phyloP scores from a whole-genome alignment of 2,113 vertebrate genomes.

The Phasianus colchicus region DNA sequence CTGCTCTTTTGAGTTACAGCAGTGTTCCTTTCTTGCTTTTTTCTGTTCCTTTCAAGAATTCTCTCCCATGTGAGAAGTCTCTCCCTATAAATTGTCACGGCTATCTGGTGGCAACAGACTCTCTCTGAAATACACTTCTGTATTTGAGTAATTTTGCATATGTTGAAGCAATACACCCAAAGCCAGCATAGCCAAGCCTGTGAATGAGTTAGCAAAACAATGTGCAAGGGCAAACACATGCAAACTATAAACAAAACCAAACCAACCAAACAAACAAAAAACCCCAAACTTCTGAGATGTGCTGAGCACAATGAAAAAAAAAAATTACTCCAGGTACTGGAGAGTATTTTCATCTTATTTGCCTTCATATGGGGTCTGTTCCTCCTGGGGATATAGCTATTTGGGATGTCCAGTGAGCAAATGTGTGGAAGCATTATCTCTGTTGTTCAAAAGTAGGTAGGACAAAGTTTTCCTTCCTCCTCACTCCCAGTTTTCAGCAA shows the following conservation, averaged over 20 bases:
- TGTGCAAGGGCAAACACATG: neutral
- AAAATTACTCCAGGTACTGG: neutral
- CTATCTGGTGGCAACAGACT: neutral
- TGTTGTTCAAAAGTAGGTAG: neutral
- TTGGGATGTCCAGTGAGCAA: neutral
- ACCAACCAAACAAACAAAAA: neutral
- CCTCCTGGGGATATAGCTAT: neutral
- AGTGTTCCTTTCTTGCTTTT: neutral
- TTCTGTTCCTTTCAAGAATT: neutral
- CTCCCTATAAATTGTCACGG: neutral
- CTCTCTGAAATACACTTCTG: neutral
- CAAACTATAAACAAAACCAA: neutral
- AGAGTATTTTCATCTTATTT: neutral
- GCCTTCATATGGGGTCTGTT: neutral
- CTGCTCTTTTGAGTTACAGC: neutral
- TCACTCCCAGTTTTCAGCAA: neutral
- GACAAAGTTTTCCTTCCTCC: neutral
- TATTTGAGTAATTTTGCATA: neutral
- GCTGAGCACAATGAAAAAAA: neutral
- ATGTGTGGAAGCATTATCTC: neutral
- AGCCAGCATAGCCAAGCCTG: neutral
- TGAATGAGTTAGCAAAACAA: neutral
- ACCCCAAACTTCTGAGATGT: neutral
- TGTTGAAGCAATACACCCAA: neutral
- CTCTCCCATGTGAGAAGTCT: neutral